These are phyloP conservation scores for Coccyzus lansbergi DNA, from an alignment of 2,797 vertebrate species.

Conservation along the genomic window DNA sequence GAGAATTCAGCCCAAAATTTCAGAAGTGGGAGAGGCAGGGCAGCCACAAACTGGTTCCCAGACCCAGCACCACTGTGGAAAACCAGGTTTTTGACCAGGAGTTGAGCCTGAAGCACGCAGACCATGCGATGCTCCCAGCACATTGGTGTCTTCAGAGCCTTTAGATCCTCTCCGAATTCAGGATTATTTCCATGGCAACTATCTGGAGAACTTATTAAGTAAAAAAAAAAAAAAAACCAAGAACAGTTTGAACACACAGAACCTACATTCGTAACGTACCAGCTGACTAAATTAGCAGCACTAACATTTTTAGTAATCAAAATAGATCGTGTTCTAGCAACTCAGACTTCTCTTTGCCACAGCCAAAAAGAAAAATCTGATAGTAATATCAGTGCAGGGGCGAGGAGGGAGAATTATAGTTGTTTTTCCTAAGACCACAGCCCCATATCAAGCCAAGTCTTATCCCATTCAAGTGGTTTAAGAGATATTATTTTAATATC, in stretches of 20 bases:
- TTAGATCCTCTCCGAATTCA: neutral
- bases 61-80: rapidly evolving
- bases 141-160: neutral
- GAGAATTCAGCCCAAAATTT: neutral
- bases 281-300: constrained; percentile 33
- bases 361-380: neutral
- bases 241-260: constrained; percentile 60
- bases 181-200: constrained; percentile 67
- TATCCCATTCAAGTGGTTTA: neutral
- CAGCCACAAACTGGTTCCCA: neutral
- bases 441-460: neutral
- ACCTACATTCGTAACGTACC: neutral
- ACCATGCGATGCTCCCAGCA: neutral
- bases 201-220: constrained; percentile 61
- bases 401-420: neutral
- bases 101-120: neutral
- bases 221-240: neutral
- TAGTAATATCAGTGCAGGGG: rapidly evolving
- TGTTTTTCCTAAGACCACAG: neutral
- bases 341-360: neutral
- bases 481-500: neutral
- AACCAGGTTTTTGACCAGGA: rapidly evolving
- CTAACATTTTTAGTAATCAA: constrained; percentile 19
- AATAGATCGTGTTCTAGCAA: constrained; percentile 44
- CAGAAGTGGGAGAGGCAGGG: neutral